phyloP scores from a whole-genome alignment of 1,140 invertebrate species.

The Drosophila serrata region DNA sequence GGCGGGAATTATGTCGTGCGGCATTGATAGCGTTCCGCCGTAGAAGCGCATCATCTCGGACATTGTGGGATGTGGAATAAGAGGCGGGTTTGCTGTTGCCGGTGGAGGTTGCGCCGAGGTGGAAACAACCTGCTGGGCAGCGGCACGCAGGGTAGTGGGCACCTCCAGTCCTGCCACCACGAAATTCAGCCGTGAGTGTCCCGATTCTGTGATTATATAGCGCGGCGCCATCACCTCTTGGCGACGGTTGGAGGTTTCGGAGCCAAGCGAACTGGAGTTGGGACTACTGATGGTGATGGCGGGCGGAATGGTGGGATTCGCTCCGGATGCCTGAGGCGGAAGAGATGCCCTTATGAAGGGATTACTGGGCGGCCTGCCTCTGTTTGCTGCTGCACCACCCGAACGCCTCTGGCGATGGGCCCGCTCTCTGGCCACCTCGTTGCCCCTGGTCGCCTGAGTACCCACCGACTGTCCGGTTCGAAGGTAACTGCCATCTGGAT shows the following conservation, averaged over 20 bases:
- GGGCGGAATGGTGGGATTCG: not conserved
- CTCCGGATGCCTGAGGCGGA: not conserved
- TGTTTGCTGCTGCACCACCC: not conserved
- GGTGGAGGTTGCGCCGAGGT: not conserved
- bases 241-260: constrained; percentile 4
- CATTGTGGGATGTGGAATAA: constrained; percentile 6
- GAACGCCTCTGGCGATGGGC: not conserved
- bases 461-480: constrained; percentile 7
- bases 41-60: constrained; percentile 49
- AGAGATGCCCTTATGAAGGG: not conserved
- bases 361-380: not conserved
- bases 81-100: not conserved
- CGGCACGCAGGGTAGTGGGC: not conserved
- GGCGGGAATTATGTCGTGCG: not conserved
- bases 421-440: constrained; percentile 19
- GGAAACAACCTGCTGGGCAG: constrained; percentile 1
- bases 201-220: constrained; percentile 9
- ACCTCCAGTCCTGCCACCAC: not conserved
- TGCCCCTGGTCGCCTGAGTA: not conserved
- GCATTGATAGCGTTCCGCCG: not conserved
- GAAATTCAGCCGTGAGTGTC: not conserved
- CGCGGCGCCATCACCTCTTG: constrained; percentile 4
- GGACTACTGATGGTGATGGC: constrained; percentile 9
- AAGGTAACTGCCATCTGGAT: constrained; percentile 68
- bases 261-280: constrained; percentile 7